Conservation (phyloP, 2,797 vertebrate genomes). For the Dromococcyx pavoninus region DNA sequence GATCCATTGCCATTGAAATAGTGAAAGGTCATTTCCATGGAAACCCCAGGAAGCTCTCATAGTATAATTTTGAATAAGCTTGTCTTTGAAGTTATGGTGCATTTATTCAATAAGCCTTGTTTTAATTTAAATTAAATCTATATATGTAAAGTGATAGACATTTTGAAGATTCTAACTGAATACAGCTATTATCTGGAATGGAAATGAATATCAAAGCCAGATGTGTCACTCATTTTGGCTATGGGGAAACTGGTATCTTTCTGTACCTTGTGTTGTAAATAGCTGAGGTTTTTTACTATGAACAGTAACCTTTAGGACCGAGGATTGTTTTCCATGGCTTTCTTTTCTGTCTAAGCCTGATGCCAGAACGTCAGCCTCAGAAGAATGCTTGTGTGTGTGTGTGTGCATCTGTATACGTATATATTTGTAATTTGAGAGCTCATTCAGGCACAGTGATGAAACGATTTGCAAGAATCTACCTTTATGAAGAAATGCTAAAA, state of each 20-base stretch:
- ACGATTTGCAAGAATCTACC: neutral
- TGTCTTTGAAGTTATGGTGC: constrained; percentile 59
- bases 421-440: neutral
- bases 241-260: neutral
- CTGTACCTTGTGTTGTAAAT: constrained; percentile 23
- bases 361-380: neutral
- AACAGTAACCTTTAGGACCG: constrained; percentile 10
- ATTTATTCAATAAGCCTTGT: constrained; percentile 52
- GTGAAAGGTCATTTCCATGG: constrained; percentile 78
- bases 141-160: constrained; percentile 8
- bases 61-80: constrained; percentile 67
- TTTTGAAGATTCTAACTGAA: neutral
- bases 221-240: neutral
- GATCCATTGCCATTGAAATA: constrained; percentile 76
- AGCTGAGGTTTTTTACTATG: neutral
- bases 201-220: neutral
- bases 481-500: neutral
- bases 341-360: neutral
- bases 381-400: neutral
- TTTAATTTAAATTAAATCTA: constrained; percentile 57
- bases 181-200: neutral
- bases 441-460: neutral
- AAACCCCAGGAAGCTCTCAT: constrained; percentile 68
- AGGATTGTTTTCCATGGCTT: neutral
- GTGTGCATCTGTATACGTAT: neutral